phyloP scores from a whole-genome alignment of 2,797 vertebrate species.

The Nannoperca australis region DNA sequence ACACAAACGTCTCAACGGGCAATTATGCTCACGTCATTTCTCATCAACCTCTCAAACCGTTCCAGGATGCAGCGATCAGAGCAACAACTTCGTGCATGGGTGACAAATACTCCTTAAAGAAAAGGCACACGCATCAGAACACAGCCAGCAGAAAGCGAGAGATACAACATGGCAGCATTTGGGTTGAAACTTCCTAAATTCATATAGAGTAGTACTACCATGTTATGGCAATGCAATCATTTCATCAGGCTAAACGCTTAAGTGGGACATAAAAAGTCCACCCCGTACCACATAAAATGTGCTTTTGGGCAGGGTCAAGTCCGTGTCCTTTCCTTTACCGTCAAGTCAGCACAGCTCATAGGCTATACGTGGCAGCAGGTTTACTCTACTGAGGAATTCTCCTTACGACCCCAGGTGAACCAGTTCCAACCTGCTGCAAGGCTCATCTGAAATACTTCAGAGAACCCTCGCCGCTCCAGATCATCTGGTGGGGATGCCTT shows the following conservation, averaged over 20 bases:
- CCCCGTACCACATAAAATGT: not conserved
- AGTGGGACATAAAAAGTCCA: not conserved
- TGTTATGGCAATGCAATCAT: constrained; percentile 2
- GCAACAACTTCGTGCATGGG: not conserved
- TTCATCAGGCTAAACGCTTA: constrained; percentile 3
- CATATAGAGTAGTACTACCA: not conserved
- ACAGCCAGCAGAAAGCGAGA: not conserved
- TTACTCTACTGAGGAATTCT: constrained; percentile 73
- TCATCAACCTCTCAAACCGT: constrained; percentile 5
- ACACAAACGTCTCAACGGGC: constrained; percentile 28
- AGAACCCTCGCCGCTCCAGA: constrained; percentile 29
- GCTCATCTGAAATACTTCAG: constrained; percentile 64
- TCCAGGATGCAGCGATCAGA: not conserved
- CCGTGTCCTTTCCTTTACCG: not conserved
- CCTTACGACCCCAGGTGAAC: constrained; percentile 71
- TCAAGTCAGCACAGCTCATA: constrained; percentile 25
- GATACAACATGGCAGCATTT: constrained; percentile 3
- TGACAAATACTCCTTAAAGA: constrained; percentile 32
- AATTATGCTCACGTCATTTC: constrained; percentile 26
- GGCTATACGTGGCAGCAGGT: constrained; percentile 64
- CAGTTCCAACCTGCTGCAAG: constrained; percentile 82
- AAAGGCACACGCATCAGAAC: constrained; percentile 23
- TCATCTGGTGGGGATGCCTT: constrained; percentile 29
- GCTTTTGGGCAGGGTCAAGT: constrained; percentile 51
- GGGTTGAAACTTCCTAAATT: constrained; percentile 29